These are phyloP conservation scores for Cremastinae sp. DNA, from an alignment of 2,888 invertebrate genomes.

Conservation along the genomic window DNA sequence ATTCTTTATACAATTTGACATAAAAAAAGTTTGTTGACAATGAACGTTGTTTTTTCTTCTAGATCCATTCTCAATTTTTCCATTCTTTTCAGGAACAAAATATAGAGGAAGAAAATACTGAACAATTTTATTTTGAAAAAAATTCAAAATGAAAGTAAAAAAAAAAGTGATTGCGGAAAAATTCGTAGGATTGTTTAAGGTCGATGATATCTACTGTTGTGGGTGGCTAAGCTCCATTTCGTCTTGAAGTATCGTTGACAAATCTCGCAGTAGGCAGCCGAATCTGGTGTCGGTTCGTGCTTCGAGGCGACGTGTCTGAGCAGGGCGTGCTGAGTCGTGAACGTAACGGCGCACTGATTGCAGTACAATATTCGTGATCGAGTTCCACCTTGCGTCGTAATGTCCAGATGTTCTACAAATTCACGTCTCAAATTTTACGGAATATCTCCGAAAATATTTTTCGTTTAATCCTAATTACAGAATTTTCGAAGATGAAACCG, in stretches of 20 bases:
- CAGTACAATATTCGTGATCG: conserved; percentile 67
- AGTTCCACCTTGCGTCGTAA: conserved; percentile 53
- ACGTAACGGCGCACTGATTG: conserved; percentile 68
- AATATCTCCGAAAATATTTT: conserved; percentile 9
- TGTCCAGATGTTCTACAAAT: conserved; percentile 69
- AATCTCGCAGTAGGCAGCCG: conserved; percentile 71
- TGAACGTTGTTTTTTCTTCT: not conserved
- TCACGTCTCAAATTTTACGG: conserved; percentile 65
- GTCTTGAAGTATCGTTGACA: conserved; percentile 75
- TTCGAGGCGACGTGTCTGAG: conserved; percentile 73
- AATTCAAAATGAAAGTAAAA: not conserved
- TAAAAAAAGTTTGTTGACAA: conserved; percentile 10
- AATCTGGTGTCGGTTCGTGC: conserved; percentile 69
- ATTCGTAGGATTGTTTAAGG: conserved; percentile 51
- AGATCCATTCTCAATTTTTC: not conserved
- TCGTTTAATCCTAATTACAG: conserved; percentile 3
- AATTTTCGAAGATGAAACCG: conserved; percentile 57
- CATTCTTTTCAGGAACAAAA: not conserved
- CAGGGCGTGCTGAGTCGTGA: conserved; percentile 72
- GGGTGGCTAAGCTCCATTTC: conserved; percentile 75
- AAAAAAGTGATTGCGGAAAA: conserved; percentile 21
- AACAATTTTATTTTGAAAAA: not conserved
- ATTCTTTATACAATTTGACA: no score
- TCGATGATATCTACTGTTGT: conserved; percentile 74
- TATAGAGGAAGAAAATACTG: conserved; percentile 3